Evolutionary conservation across 2,888 invertebrate species (phyloP), one percentile per base, ranked within the genome.

Genomic region (Cataglyphis albicans): DNA sequence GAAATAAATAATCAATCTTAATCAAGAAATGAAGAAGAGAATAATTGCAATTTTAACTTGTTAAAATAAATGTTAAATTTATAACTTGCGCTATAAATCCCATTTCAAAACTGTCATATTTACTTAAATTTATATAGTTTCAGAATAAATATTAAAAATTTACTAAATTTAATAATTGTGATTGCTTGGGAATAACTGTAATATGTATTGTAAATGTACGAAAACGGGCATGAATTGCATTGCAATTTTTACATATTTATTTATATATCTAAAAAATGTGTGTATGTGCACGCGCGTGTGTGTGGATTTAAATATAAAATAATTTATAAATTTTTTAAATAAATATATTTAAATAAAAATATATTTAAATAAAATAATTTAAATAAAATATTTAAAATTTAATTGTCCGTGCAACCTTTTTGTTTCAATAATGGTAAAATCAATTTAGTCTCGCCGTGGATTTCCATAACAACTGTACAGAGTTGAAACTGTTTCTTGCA

Each of bases 401-500:
- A 64, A 64, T 72, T 41, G 29, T n/a, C 1, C 25, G 15, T 38
- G 9, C 35, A n/a, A 18, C 4, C 18, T 59, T 70, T 25, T 68
- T 18, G 21, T 59, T 15, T 15, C 21, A 21, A 25, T 57, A 5
- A 59, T 18, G 12, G 41, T 61, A 52, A 55, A 73, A 64, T 52
- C n/a, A 55, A 75, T 72, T 25, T n/a, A 12, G 12, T 76, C 38
- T 44, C 44, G 3, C 2, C 59, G 18, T 41, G 41, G 12, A 21
- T 74, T 72, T 68, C 55, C 63, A 48, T 44, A 61, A 73, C 64
- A 55, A 67, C 72, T 67, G 81, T 76, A 86, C 29, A 55, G 12
- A 59, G 4, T 29, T 48, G 70, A 74, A 25, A 41, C 57, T 29
- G 57, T 29, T 86, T 81, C 83, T 68, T 68, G 52, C 38, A 61